phyloP scores from a whole-genome alignment of 2,113 vertebrate genomes.

The Phainopepla nitens region DNA sequence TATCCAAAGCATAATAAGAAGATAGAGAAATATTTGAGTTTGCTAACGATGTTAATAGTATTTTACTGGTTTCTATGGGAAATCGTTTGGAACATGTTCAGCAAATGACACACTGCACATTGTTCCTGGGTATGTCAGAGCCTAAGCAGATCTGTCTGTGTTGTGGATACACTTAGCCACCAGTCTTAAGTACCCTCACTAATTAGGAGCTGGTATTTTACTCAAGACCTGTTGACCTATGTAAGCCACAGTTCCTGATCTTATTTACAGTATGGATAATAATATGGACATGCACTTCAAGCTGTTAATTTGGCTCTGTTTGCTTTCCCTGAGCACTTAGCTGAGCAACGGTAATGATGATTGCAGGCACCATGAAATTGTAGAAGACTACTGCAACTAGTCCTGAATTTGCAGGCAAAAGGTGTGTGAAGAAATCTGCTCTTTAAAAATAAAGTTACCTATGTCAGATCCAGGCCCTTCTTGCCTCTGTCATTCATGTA shows the following conservation, averaged over 20 bases:
- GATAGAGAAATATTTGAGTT: not conserved
- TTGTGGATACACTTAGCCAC: not conserved
- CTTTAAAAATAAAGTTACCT: not conserved
- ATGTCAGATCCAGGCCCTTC: not conserved
- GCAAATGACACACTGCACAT: not conserved
- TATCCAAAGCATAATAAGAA: not conserved
- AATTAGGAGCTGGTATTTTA: not conserved
- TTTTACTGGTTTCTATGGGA: not conserved
- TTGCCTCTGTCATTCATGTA: not conserved
- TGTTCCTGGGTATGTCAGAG: not conserved
- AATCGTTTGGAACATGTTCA: accelerated
- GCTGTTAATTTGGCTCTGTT: not conserved
- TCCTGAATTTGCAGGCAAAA: not conserved
- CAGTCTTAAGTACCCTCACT: not conserved
- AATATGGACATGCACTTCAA: not conserved
- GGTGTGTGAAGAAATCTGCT: not conserved
- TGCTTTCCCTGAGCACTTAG: not conserved
- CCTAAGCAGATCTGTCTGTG: not conserved
- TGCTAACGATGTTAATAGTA: not conserved
- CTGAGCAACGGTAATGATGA: not conserved
- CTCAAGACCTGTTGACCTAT: not conserved
- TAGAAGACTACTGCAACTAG: not conserved
- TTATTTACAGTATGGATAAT: not conserved
- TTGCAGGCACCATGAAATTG: not conserved
- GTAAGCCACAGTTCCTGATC: not conserved